Percentiles rank a stretch among this genome's conserved stretches.
Conservation (phyloP, 2,888 invertebrate genomes). For the Dolichomitus sp. region DNA sequence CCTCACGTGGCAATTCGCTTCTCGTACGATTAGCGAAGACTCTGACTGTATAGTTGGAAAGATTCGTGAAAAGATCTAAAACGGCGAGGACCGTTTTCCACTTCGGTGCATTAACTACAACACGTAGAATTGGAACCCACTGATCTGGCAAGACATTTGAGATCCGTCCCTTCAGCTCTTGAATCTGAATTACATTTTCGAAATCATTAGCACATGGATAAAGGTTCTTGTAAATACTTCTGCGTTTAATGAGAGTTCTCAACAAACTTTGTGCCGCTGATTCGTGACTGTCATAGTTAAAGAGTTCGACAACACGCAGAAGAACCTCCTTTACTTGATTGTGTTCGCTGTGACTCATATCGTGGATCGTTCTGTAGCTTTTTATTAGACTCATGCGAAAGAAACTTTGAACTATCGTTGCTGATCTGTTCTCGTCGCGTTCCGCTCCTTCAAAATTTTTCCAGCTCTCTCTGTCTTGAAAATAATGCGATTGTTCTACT, state of each 20-base stretch:
- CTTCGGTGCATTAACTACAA: slow-evolving; percentile 64
- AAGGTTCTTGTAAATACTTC: slow-evolving; percentile 28
- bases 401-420: slow-evolving; percentile 72
- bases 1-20: slow-evolving; percentile 68
- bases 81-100: slow-evolving; percentile 53
- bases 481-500: neutral
- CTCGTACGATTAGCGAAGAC: slow-evolving; percentile 75
- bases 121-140: slow-evolving; percentile 75
- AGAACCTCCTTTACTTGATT: slow-evolving; percentile 61
- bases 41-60: slow-evolving; percentile 70
- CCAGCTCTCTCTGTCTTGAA: neutral
- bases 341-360: slow-evolving; percentile 67
- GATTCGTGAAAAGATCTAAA: slow-evolving; percentile 69
- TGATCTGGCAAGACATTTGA: slow-evolving; percentile 50
- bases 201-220: slow-evolving; percentile 73
- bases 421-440: slow-evolving; percentile 49
- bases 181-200: slow-evolving; percentile 70
- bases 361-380: slow-evolving; percentile 70
- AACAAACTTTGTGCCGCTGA: slow-evolving; percentile 61
- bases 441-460: slow-evolving; percentile 10
- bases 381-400: slow-evolving; percentile 71
- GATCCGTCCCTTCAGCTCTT: slow-evolving; percentile 65
- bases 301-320: slow-evolving; percentile 64
- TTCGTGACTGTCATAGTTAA: slow-evolving; percentile 63
- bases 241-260: slow-evolving; percentile 66